Conservation (phyloP, 2,888 invertebrate genomes). For the Heliconius ethilla region DNA sequence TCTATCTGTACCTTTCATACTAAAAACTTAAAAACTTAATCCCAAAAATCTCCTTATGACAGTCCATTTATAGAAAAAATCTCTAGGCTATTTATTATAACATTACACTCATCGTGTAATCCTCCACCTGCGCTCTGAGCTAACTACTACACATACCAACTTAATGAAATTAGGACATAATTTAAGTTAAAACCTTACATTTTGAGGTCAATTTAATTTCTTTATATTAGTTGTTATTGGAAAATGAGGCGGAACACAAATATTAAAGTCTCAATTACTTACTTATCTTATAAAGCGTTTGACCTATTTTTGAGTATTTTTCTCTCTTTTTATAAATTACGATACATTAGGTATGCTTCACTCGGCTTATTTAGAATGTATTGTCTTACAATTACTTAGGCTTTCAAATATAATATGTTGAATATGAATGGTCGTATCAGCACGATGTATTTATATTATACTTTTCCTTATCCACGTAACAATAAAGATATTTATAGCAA, state of each 20-base stretch:
- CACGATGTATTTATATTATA: background rate
- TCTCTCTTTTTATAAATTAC: background rate
- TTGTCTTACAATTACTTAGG: background rate
- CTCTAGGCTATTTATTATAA: too few relatives aligned
- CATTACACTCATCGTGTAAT: too few relatives aligned
- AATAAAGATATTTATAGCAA: too few relatives aligned
- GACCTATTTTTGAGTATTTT: background rate
- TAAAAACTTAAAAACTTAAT: too few relatives aligned
- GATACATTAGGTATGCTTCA: background rate
- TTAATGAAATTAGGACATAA: too few relatives aligned
- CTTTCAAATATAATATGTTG: background rate
- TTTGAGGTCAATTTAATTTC: slow-evolving; percentile 16
- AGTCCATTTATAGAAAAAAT: too few relatives aligned
- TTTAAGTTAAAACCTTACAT: background rate
- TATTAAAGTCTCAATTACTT: slow-evolving; percentile 10
- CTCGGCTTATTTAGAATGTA: background rate
- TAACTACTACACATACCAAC: too few relatives aligned
- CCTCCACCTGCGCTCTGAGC: too few relatives aligned
- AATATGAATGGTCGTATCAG: background rate
- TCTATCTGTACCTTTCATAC: too few relatives aligned
- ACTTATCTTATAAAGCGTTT: slow-evolving; percentile 1
- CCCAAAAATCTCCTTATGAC: too few relatives aligned
- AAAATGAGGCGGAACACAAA: slow-evolving; percentile 13
- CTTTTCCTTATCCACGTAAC: background rate
- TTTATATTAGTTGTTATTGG: slow-evolving; percentile 5